phyloP scores from a whole-genome alignment of 2,113 vertebrate species.

The Gnathonemus echidnorhynchus region DNA sequence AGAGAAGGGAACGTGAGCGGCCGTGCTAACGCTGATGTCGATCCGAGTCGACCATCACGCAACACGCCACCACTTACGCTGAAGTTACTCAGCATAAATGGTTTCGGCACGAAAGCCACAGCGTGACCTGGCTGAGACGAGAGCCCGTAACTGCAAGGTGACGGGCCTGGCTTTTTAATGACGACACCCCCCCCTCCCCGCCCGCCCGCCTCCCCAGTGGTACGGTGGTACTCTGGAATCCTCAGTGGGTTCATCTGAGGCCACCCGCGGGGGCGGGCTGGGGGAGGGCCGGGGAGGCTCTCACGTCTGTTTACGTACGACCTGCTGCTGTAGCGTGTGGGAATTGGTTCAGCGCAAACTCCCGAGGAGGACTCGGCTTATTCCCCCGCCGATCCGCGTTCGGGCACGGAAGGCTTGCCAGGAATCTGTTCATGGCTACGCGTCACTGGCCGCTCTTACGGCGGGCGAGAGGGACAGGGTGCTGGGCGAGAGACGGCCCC shows the following conservation, averaged over 20 bases:
- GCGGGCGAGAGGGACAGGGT: background rate
- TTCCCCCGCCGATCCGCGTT: background rate
- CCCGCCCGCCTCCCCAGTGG: background rate
- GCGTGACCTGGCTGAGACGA: background rate
- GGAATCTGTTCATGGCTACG: background rate
- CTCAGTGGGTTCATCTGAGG: background rate
- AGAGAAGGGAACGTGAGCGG: background rate
- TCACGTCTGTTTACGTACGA: background rate
- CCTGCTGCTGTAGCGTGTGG: background rate
- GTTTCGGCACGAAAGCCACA: background rate
- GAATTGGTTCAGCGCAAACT: background rate
- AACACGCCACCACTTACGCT: too few relatives aligned
- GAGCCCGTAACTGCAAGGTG: background rate
- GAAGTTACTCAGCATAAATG: background rate
- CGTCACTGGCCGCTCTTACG: background rate
- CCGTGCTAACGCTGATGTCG: background rate
- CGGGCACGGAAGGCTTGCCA: background rate
- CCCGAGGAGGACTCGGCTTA: background rate
- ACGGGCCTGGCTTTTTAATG: background rate
- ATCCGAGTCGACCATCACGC: background rate
- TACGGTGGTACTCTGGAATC: background rate
- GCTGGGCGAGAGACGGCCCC: background rate
- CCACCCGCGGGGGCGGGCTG: background rate
- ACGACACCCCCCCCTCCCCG: too few relatives aligned
- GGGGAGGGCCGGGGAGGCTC: background rate